These are phyloP conservation scores for Euproctis similis DNA, from an alignment of 2,888 invertebrate species.

Conservation along the genomic window DNA sequence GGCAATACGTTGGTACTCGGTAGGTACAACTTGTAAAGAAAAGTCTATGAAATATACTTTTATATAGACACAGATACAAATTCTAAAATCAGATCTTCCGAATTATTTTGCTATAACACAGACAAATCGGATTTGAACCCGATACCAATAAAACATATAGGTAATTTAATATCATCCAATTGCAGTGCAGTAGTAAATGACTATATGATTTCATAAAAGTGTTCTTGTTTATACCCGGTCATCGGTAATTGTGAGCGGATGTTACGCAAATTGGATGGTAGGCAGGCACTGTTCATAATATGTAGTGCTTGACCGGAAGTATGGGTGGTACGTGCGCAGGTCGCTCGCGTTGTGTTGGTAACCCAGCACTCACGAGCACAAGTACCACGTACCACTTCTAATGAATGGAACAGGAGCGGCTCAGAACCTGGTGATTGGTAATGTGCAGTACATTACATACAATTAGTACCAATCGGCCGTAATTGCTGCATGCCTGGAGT, in stretches of 20 bases:
- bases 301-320: constrained; percentile 57
- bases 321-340: constrained; percentile 23
- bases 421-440: constrained; percentile 34
- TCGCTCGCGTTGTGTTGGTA: constrained; percentile 6
- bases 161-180: too few relatives aligned
- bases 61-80: too few relatives aligned
- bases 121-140: too few relatives aligned
- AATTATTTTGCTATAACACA: too few relatives aligned
- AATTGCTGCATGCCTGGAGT: constrained; percentile 25
- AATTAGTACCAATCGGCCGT: constrained; percentile 27
- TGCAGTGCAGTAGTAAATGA: too few relatives aligned
- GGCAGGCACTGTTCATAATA: constrained; percentile 34
- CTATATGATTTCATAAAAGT: background rate
- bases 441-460: constrained; percentile 33
- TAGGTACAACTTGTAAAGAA: too few relatives aligned
- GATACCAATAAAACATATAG: too few relatives aligned
- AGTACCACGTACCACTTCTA: constrained; percentile 40
- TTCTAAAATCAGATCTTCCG: too few relatives aligned
- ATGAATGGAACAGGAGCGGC: constrained; percentile 38
- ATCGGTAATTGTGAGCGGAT: constrained; percentile 50
- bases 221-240: constrained; percentile 34
- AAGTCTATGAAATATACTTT: too few relatives aligned
- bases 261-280: constrained; percentile 50
- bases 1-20: too few relatives aligned
- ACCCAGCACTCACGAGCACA: constrained; percentile 7